Conservation (phyloP, 1,140 invertebrate genomes). For the Tenebrio molitor region DNA sequence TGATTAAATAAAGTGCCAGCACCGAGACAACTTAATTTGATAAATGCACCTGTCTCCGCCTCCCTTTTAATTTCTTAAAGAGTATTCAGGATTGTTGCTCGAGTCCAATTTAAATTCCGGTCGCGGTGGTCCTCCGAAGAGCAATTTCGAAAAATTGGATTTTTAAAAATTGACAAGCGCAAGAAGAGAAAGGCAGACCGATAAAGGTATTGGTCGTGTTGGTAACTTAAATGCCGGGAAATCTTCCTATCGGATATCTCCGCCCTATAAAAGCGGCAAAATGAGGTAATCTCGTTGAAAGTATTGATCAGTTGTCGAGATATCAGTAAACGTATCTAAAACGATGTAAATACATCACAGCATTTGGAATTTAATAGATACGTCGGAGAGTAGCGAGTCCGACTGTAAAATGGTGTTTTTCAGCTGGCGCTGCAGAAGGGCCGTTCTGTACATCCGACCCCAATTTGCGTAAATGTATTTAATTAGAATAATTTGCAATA, state of each 20-base stretch:
- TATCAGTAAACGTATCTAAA: conserved; percentile 36
- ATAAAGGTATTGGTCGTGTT: conserved; percentile 1
- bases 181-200: background rate
- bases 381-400: background rate
- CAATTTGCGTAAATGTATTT: conserved; percentile 6
- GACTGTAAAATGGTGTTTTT: background rate
- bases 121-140: background rate
- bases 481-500: conserved; percentile 18
- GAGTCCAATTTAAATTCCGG: conserved; percentile 18
- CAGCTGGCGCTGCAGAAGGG: background rate
- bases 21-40: conserved; percentile 1
- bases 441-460: too few species aligned
- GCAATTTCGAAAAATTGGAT: conserved; percentile 23
- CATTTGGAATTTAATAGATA: conserved; percentile 4
- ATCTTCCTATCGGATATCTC: conserved; percentile 28
- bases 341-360: conserved; percentile 28
- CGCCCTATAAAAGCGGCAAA: conserved; percentile 28
- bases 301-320: conserved; percentile 38
- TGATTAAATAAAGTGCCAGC: conserved; percentile 13
- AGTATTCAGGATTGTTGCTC: background rate
- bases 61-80: background rate
- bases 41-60: background rate
- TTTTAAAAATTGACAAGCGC: conserved; percentile 26
- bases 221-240: conserved; percentile 28
- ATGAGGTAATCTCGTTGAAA: conserved; percentile 42